A percentile compares a stretch with the other conserved stretches of the same genome.
Evolutionary conservation across 2,888 invertebrate genomes (phyloP).

Genomic region (Euplexia lucipara): DNA sequence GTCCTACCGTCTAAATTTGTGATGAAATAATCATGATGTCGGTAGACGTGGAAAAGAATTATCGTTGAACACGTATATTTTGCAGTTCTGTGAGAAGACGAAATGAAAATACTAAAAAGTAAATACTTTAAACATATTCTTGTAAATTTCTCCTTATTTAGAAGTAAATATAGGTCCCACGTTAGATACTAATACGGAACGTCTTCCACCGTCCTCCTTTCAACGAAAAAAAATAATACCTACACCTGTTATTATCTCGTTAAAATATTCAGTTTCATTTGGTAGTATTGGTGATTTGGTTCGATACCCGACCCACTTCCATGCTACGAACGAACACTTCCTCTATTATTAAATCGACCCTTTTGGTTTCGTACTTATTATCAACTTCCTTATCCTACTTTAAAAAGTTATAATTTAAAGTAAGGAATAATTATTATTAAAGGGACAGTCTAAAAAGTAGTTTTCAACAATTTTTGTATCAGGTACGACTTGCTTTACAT

Average conservation of each 20-base stretch:
- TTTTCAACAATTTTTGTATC: too few species aligned
- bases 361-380: conserved; percentile 15
- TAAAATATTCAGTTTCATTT: conserved; percentile 15
- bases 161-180: not conserved
- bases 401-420: not conserved
- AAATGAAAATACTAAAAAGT: too few species aligned
- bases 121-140: too few species aligned
- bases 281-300: conserved; percentile 25
- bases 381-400: not conserved
- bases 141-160: too few species aligned
- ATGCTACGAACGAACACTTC: conserved; percentile 31
- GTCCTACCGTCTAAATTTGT: too few species aligned
- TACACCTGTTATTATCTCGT: too few species aligned
- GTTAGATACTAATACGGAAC: not conserved
- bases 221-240: not conserved
- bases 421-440: not conserved
- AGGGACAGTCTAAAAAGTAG: not conserved
- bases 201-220: too few species aligned
- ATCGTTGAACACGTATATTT: too few species aligned
- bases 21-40: too few species aligned
- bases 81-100: too few species aligned
- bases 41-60: too few species aligned
- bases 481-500: too few species aligned
- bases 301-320: conserved; percentile 56
- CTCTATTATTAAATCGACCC: conserved; percentile 44